A percentile compares a stretch with the other conserved stretches of the same genome.
These are phyloP conservation scores for Prunella himalayana DNA, from an alignment of 2,113 vertebrate genomes.

Conservation along the genomic window DNA sequence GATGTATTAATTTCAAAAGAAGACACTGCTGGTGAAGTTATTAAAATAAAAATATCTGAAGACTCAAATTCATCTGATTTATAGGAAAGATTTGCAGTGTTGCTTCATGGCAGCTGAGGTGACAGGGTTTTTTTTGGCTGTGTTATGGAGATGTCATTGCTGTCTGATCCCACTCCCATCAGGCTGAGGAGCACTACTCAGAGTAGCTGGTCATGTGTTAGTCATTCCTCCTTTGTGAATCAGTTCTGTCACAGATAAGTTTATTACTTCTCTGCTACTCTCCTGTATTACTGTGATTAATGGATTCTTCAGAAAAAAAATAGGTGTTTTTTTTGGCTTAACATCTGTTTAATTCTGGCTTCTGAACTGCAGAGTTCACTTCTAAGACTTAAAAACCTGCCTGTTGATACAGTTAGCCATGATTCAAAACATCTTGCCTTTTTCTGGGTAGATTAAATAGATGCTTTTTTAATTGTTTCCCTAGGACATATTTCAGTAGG, in stretches of 20 bases:
- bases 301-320: not conserved
- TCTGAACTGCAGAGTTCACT: not conserved
- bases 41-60: conserved; percentile 16
- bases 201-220: not conserved
- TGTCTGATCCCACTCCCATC: not conserved
- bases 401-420: not conserved
- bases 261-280: not conserved
- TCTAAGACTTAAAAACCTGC: not conserved
- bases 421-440: not conserved
- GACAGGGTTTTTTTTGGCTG: not conserved
- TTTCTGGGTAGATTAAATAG: not conserved
- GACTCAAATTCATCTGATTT: not conserved
- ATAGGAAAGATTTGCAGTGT: not conserved
- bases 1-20: conserved; percentile 56
- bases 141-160: not conserved
- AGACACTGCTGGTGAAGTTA: conserved; percentile 14
- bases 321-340: not conserved
- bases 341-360: not conserved
- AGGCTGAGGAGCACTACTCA: not conserved
- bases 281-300: not conserved
- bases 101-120: not conserved
- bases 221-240: not conserved
- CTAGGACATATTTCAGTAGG: not conserved
- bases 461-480: not conserved
- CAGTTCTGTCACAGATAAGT: not conserved